These are phyloP conservation scores for Oryzias dopingdopingensis DNA, from an alignment of 2,797 vertebrate species.

Conservation along the genomic window DNA sequence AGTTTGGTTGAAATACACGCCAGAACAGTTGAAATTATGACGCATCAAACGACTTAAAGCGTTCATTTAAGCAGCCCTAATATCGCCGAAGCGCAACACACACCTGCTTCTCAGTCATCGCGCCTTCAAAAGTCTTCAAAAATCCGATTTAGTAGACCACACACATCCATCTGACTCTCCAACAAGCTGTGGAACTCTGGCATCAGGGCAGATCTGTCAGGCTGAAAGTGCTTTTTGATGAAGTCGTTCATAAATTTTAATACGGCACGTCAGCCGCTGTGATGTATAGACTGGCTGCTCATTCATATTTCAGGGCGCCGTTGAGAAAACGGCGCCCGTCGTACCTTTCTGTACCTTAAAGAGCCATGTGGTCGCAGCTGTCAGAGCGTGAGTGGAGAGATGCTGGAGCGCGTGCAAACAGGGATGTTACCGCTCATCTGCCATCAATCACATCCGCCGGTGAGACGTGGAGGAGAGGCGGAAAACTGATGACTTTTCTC, in stretches of 20 bases:
- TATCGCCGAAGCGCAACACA: too few relatives aligned
- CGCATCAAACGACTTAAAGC: too few relatives aligned
- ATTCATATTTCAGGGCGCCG: constrained; percentile 92
- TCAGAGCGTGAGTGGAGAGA: constrained; percentile 6
- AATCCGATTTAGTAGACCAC: too few relatives aligned
- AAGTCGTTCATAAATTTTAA: constrained; percentile 99
- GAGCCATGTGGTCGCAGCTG: constrained; percentile 33
- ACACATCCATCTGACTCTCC: constrained; percentile 86
- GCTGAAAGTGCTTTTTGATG: constrained; percentile 97
- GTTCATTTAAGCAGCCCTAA: too few relatives aligned
- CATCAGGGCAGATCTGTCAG: constrained; percentile 93
- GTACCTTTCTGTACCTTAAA: constrained; percentile 58
- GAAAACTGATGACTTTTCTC: too few relatives aligned
- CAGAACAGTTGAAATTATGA: too few relatives aligned
- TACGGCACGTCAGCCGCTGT: constrained; percentile 91
- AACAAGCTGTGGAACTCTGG: constrained; percentile 92
- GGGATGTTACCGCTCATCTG: constrained; percentile 8
- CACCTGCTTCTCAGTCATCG: too few relatives aligned
- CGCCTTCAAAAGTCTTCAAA: too few relatives aligned
- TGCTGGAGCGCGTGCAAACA: neutral
- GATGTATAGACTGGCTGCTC: constrained; percentile 89
- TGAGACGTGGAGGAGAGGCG: too few relatives aligned
- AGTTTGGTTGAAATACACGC: too few relatives aligned
- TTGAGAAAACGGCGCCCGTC: constrained; percentile 80
- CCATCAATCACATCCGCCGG: constrained; percentile 1